Conservation (phyloP, 2,113 vertebrate species). For the Petaurus breviceps region DNA sequence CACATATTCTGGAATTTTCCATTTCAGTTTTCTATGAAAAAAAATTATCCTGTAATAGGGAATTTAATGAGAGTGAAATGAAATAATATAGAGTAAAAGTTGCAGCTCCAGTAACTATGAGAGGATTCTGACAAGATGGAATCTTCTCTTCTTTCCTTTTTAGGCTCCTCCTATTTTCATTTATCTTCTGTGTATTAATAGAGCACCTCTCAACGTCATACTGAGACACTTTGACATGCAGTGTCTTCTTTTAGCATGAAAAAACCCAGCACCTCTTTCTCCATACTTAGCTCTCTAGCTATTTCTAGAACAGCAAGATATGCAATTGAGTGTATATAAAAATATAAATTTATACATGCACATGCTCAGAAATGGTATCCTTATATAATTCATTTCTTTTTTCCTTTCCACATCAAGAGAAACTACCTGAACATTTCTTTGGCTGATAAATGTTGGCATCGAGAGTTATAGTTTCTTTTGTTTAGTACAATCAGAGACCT, state of each 20-base stretch:
- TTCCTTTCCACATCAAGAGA: neutral
- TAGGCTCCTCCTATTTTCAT: neutral
- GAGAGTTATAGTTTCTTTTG: neutral
- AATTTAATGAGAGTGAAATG: slow-evolving; percentile 14
- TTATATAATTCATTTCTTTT: neutral
- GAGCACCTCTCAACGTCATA: neutral
- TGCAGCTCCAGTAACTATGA: neutral
- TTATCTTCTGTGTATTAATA: neutral
- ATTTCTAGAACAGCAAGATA: neutral
- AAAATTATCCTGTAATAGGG: neutral
- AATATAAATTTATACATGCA: neutral
- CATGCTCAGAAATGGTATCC: neutral
- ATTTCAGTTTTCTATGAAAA: slow-evolving; percentile 1
- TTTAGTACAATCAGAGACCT: neutral
- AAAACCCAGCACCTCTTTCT: neutral
- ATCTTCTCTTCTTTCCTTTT: neutral
- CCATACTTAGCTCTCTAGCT: neutral
- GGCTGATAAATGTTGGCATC: neutral
- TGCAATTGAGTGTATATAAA: neutral
- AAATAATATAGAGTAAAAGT: neutral
- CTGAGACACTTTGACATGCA: neutral
- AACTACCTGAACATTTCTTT: neutral
- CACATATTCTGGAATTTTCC: neutral
- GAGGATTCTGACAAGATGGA: neutral
- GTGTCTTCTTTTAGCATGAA: neutral